Evolutionary conservation across 2,797 vertebrate species (phyloP), one percentile per base, ranked within the genome.

Genomic region (Melanotaenia nigrans): DNA sequence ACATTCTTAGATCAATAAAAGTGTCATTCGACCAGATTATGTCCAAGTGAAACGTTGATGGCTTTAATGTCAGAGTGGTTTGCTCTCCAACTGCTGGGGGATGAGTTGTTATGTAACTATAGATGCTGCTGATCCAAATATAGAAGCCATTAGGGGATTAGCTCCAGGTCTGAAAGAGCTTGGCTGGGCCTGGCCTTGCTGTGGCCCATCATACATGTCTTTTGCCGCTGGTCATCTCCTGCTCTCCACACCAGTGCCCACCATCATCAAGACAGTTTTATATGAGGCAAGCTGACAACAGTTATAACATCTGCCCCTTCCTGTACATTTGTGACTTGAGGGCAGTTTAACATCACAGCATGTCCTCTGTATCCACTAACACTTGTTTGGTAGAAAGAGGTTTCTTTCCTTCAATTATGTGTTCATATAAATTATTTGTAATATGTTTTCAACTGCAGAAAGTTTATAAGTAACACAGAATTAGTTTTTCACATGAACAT

Each of bases 81-180:
- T 76, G 72, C 71, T 73, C 68, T 83, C 68, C 32, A 77, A 69
- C 75, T 58, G 82, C 78, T 73, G 57, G 59, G 79, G 77, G 82
- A 73, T 80, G 85, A 85, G 83, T 75, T 67, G 78, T 95, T 95
- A 91, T 61, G 58, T 89, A 94, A 95, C 80, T 75, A 85, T 82
- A 81, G 85, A 90, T 89, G 84, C 87, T 77, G 79, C 84, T 73
- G 85, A 89, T 90, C 93, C 92, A 93, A 93, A 94, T 93, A 94
- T 94, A 94, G 93, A 89, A 89, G 62, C 86, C 89, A 93, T 93
- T 90, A 93, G 85, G 85, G 92, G 90, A 93, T 94, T 93, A 93
- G 90, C 92, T 87, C 58, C 51, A 38, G 90, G 90, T 87, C 87
- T 60, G 71, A 58, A 79, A 77, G 80, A 45, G 79, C 88, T 82